A percentile compares a stretch with the other conserved stretches of the same genome.
These are phyloP conservation scores for Sebastes iracundus DNA, from an alignment of 2,797 vertebrate genomes.

Conservation along the genomic window DNA sequence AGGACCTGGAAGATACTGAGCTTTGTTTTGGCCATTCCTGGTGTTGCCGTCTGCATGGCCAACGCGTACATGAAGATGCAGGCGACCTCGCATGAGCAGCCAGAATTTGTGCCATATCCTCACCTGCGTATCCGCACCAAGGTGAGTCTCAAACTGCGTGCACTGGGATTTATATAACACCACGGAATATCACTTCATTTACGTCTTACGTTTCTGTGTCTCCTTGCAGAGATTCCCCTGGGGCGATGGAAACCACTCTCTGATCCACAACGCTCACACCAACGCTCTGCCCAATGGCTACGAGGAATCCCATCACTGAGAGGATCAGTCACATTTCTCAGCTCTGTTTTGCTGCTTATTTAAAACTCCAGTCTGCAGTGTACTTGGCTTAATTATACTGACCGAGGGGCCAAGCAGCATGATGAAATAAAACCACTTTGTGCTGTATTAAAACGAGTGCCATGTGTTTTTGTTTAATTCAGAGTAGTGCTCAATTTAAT, in stretches of 20 bases:
- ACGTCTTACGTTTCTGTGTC: background rate
- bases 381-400: slow-evolving; percentile 4
- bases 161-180: background rate
- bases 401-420: slow-evolving; percentile 7
- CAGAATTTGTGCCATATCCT: slow-evolving; percentile 82
- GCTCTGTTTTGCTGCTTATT: background rate
- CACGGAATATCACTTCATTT: background rate
- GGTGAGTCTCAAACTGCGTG: slow-evolving; percentile 63
- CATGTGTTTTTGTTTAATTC: background rate
- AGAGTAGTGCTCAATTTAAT: background rate
- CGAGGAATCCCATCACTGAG: slow-evolving; percentile 77
- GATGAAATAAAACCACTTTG: slow-evolving; percentile 52
- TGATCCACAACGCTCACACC: slow-evolving; percentile 89
- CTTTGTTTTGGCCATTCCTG: slow-evolving; percentile 83
- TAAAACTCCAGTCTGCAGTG: background rate
- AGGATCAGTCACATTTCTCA: background rate
- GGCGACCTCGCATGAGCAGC: slow-evolving; percentile 40
- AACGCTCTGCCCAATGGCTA: slow-evolving; percentile 88
- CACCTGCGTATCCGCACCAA: slow-evolving; percentile 91
- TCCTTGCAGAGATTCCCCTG: slow-evolving; percentile 85
- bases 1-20: slow-evolving; percentile 87
- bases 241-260: slow-evolving; percentile 89
- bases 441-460: slow-evolving; percentile 10
- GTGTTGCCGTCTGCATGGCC: slow-evolving; percentile 84
- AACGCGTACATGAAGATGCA: slow-evolving; percentile 85